Percentiles rank a stretch among this genome's conserved stretches.
Evolutionary conservation across 2,113 vertebrate species (phyloP).

Genomic region (Platichthys stellatus): DNA sequence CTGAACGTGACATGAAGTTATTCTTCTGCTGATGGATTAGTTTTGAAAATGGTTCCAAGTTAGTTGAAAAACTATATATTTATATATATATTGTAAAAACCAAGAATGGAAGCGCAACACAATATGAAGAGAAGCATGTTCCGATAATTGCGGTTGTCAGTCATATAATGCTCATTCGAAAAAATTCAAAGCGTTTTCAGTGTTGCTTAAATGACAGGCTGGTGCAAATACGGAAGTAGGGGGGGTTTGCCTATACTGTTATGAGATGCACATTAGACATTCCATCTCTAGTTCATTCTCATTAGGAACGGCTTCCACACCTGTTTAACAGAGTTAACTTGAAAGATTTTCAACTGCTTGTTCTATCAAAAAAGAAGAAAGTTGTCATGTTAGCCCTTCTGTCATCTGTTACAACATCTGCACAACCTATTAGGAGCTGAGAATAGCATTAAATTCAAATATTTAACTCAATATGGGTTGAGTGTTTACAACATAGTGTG

Average conservation of each 20-base stretch:
- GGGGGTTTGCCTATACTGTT: conserved; percentile 46
- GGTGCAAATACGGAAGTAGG: conserved; percentile 50
- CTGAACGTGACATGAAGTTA: conserved; percentile 48
- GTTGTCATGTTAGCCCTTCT: conserved; percentile 62
- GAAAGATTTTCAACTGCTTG: conserved; percentile 82
- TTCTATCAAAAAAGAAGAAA: conserved; percentile 78
- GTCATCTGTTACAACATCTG: conserved; percentile 38
- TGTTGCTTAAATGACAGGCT: conserved; percentile 60
- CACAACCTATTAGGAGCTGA: conserved; percentile 19
- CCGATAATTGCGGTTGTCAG: conserved; percentile 49
- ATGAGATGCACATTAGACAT: conserved; percentile 76
- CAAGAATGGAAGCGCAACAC: conserved; percentile 67
- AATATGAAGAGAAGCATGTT: conserved; percentile 59
- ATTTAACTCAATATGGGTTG: neutral
- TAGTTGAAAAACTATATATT: conserved; percentile 49
- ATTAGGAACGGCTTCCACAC: conserved; percentile 72
- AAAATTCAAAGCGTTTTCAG: conserved; percentile 55
- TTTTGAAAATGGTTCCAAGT: conserved; percentile 61
- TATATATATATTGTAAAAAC: conserved; percentile 29
- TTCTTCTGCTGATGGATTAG: conserved; percentile 65
- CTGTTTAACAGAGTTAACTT: conserved; percentile 81
- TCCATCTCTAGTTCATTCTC: conserved; percentile 66
- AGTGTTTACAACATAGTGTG: conserved; percentile 4
- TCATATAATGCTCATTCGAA: conserved; percentile 48
- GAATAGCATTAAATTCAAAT: conserved; percentile 29